Evolutionary conservation across 1,140 invertebrate species (phyloP).

Genomic region (Drosophila athabasca): DNA sequence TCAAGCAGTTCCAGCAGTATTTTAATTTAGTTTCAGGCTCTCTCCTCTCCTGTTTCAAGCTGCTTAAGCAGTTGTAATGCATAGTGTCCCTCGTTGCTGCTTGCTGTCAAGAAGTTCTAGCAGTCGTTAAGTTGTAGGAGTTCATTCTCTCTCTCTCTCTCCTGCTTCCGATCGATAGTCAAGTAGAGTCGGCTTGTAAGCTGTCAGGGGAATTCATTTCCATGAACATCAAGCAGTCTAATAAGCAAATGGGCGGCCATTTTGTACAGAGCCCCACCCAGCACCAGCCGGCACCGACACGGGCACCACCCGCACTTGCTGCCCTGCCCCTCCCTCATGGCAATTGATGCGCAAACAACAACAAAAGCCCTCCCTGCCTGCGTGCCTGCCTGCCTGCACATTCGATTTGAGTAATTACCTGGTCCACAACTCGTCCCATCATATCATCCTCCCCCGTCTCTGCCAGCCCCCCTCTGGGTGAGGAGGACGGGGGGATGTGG

Average conservation of each 20-base stretch:
- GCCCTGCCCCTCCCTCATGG: slow-evolving; percentile 20
- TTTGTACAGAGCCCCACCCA: slow-evolving; percentile 27
- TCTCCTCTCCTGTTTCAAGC: no score
- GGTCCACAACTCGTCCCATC: slow-evolving; percentile 10
- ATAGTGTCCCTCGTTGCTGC: no score
- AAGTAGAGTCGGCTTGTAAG: slow-evolving; percentile 5
- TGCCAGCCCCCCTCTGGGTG: not conserved
- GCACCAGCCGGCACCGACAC: not conserved
- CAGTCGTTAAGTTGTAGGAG: no score
- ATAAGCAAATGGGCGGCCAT: slow-evolving; percentile 26
- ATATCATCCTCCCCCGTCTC: not conserved
- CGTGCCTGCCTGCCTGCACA: slow-evolving; percentile 16
- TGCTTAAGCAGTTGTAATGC: no score
- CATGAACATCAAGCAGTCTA: not conserved
- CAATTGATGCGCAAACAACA: slow-evolving; percentile 48
- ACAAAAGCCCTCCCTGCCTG: slow-evolving; percentile 4
- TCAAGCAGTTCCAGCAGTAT: no score
- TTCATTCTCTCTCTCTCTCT: no score
- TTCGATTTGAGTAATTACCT: slow-evolving; percentile 65
- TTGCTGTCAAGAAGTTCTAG: no score
- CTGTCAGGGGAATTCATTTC: not conserved
- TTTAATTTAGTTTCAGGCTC: no score
- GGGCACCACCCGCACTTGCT: not conserved
- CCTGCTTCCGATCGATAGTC: no score
- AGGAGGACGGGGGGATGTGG: not conserved